Evolutionary conservation across 2,888 invertebrate genomes (phyloP).

Genomic region (Dorcus hopei): DNA sequence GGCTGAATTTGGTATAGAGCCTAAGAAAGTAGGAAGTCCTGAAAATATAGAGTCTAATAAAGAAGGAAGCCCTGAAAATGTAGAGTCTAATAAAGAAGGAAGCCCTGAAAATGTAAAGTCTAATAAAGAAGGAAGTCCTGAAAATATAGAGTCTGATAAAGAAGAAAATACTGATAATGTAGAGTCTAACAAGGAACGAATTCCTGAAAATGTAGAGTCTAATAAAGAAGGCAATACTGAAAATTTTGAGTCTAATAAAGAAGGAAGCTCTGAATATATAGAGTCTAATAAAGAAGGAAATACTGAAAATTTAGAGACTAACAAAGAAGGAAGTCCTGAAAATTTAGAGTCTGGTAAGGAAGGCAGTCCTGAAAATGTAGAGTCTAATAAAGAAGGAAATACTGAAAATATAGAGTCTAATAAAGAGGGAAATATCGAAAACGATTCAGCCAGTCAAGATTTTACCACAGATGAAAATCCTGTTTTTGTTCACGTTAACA

Average conservation of each 20-base stretch:
- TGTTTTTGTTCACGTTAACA: conserved; percentile 26
- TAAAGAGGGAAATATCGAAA: conserved; percentile 30
- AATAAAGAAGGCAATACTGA: not conserved
- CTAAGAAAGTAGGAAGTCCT: conserved; percentile 15
- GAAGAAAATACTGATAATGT: conserved; percentile 12
- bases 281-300: conserved; percentile 17
- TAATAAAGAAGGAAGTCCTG: conserved; percentile 21
- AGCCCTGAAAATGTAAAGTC: conserved; percentile 20
- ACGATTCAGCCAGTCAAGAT: not conserved
- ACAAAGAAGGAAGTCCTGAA: not conserved
- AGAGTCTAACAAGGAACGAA: no score
- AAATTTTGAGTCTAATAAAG: not conserved
- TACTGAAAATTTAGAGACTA: not conserved
- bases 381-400: conserved; percentile 32
- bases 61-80: conserved; percentile 32
- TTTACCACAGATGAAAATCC: conserved; percentile 21
- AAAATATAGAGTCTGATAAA: conserved; percentile 25
- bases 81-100: conserved; percentile 33
- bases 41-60: conserved; percentile 29
- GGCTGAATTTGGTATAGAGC: not conserved
- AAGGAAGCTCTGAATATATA: conserved; percentile 16
- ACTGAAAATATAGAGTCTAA: conserved; percentile 32
- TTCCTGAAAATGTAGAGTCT: not conserved
- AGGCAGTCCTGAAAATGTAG: conserved; percentile 21
- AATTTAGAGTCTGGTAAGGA: conserved; percentile 6